Base-by-base conservation (phyloP, 1,140 invertebrate species). In the Drosophila dunni region DNA sequence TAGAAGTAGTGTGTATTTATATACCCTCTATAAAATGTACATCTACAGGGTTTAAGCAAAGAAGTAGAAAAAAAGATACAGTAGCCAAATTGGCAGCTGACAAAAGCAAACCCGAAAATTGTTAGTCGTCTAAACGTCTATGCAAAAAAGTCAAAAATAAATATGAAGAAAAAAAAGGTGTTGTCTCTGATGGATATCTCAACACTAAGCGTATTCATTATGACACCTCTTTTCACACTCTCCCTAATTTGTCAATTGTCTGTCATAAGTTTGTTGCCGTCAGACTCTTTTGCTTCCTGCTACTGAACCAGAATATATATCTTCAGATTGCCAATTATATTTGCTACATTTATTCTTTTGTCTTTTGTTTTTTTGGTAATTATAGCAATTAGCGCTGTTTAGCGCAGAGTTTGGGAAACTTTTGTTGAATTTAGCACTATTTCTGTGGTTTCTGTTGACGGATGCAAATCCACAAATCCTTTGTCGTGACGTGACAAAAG, bases 151-250 rank as follows among this genome's bases (percentile, higher is more conserved):
- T 29, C 24, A 29, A 29, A 29, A 29, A 29, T 29, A 29, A 29
- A 29, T 29, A 29, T 29, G 24, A 4, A 4, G 1, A 50, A 63
- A 45, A 33, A 64, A 44, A 56, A 50, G 72, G 42, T 64, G 67
- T 54, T 36, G 66, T 2, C 53, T 8, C 36, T 64, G 82, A 85
- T 86, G 58, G 51, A 53, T 80, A 89, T 89, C 84, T 42, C 56
- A 40, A 20, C 71, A 57, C 65, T 64, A 50, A 70, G 65, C 71
- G 64, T 48, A 6, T 50, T 68, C 83, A 88, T 77, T 86, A 83
- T 65, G 76, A 73, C 83, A 83, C 79, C 64, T 42, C 11, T 74
- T 57, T 53, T 36, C 48, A 29, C 36, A 38, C 20, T 34, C 29
- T 51, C 11, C n/a, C 15, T 13, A 33, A 10, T 51, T 51, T 36